Percentiles rank a stretch among this genome's conserved stretches.
Conservation (phyloP, 2,888 invertebrate species). For the Synergus gifuensis region DNA sequence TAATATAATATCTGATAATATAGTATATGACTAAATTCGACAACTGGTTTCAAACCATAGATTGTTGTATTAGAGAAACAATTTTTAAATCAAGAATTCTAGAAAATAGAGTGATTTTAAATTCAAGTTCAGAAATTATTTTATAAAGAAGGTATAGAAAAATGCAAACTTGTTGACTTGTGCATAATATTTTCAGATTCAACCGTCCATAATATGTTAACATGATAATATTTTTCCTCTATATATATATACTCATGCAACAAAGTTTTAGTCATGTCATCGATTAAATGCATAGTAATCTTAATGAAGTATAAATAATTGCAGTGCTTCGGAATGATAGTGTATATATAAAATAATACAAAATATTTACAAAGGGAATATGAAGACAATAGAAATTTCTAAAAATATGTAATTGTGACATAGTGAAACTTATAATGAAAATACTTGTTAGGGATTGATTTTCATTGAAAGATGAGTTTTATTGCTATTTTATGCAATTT, state of each 20-base stretch:
- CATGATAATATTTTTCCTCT: not conserved
- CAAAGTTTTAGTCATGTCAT: not conserved
- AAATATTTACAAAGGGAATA: not conserved
- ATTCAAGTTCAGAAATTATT: not conserved
- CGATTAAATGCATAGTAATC: not conserved
- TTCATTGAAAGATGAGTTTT: not conserved
- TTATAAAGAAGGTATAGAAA: not conserved
- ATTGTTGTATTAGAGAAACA: not conserved
- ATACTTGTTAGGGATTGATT: not conserved
- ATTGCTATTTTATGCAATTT: not conserved
- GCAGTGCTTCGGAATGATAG: not conserved
- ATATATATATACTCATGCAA: not conserved
- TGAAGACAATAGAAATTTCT: not conserved
- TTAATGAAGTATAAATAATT: not conserved
- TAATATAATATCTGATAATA: not conserved
- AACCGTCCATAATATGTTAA: conserved; percentile 6
- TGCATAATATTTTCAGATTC: not conserved
- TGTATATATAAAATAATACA: not conserved
- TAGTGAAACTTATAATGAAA: no score
- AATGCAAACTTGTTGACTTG: not conserved
- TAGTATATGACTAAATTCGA: not conserved
- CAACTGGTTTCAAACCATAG: not conserved
- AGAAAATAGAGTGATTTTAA: not conserved
- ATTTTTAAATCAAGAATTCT: not conserved
- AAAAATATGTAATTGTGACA: not conserved